Evolutionary conservation across 2,113 vertebrate genomes (phyloP), one percentile per base, ranked within the genome.

Genomic region (Crotalus helleri): DNA sequence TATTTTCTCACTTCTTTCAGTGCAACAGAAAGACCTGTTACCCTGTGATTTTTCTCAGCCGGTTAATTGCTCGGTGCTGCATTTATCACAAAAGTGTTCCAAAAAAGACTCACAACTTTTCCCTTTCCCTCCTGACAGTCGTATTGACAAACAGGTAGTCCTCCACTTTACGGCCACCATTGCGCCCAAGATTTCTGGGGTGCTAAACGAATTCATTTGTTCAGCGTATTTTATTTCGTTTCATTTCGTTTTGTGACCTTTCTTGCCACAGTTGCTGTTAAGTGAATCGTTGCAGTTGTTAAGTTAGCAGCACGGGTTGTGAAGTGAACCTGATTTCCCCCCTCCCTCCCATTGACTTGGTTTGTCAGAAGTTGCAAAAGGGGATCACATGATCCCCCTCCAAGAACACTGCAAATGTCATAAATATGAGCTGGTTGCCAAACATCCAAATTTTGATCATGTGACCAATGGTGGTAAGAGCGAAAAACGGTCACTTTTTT

Each of bases 1-100:
- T 44, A 24, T 69, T 88, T 87, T 53, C 46, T 39, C 85, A 54
- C n/a, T 64, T 26, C 29, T 21, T n/a, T 88, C 6, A 64, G 21
- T 17, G 13, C 51, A 21, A 49, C 29, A 51, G 54, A 21, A 91
- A n/a, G 29, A 64, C 64, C 44, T 64, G 46, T 51, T 33, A 64
- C n/a, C 17, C 29, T 87, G 91, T 54, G 58, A 92, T 92, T 88
- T 88, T 88, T 92, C 86, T 92, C 59, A 55, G 4, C 59, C 49
- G 57, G 29, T 92, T 74, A 69, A 92, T 89, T 88, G 57, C 26
- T 69, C 85, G 3, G 23, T 5, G 24, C 64, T 64, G 29, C 24
- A 15, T 64, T 46, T n/a, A 53, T 46, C 46, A 74, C 33, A 8
- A 54, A 33, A 54, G 21, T 44, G 17, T 29, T 33, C 15, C 1